Percentiles rank a stretch among this genome's conserved stretches.
Conservation (phyloP, 2,113 vertebrate species). For the Pachyramphus minor region DNA sequence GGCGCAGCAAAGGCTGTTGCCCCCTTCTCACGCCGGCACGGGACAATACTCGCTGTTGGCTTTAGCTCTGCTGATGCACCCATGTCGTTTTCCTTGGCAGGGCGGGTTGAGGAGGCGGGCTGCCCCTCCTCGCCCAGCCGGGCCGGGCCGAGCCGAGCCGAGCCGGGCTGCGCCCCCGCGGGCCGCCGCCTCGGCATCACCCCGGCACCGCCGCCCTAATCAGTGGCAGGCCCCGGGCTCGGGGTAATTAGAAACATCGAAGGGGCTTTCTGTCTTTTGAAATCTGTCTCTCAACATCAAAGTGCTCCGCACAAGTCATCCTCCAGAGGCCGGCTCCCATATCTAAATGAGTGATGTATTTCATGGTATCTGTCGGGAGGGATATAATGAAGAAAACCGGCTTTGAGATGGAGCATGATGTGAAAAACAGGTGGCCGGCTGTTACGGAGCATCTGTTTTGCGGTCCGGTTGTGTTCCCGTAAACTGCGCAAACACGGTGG, state of each 20-base stretch:
- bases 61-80: slow-evolving; percentile 53
- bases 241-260: slow-evolving; percentile 61
- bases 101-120: neutral
- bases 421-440: slow-evolving; percentile 23
- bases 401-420: slow-evolving; percentile 9
- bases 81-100: slow-evolving; percentile 18
- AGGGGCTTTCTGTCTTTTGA: slow-evolving; percentile 32
- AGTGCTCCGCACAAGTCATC: slow-evolving; percentile 12
- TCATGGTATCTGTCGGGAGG: slow-evolving; percentile 28
- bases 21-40: neutral
- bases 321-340: slow-evolving; percentile 40
- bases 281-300: slow-evolving; percentile 56
- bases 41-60: slow-evolving; percentile 27
- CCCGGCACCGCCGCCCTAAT: neutral
- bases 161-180: neutral
- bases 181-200: neutral
- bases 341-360: slow-evolving; percentile 51
- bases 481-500: neutral
- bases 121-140: neutral
- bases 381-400: slow-evolving; percentile 28
- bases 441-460: slow-evolving; percentile 16
- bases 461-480: neutral
- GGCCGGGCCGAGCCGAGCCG: neutral
- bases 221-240: slow-evolving; percentile 20
- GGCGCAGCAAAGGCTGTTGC: neutral